These are phyloP conservation scores for Zeugodacus cucurbitae DNA, from an alignment of 1,140 invertebrate genomes.

Conservation along the genomic window DNA sequence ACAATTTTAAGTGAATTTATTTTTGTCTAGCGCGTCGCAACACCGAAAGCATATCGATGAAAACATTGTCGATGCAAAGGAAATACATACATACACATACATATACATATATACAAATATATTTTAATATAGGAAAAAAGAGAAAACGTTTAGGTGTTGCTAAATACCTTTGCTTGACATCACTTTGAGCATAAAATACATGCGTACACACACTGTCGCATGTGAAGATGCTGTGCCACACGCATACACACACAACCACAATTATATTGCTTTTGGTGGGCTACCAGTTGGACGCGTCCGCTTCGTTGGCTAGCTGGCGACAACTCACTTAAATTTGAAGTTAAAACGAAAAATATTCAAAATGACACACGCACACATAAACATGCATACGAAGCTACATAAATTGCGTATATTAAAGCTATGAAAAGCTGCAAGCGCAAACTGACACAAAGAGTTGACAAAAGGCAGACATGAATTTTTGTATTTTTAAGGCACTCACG, in stretches of 20 bases:
- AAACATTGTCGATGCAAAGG: background rate
- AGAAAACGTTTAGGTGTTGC: background rate
- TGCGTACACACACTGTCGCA: background rate
- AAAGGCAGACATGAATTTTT: background rate
- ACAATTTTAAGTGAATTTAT: constrained; percentile 2
- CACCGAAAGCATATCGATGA: background rate
- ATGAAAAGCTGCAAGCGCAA: background rate
- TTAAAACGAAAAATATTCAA: background rate
- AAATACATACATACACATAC: background rate
- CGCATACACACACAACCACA: background rate
- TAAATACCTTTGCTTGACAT: background rate
- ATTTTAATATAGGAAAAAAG: background rate
- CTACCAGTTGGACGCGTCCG: background rate
- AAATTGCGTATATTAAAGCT: background rate
- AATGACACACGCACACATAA: background rate
- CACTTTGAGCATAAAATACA: background rate
- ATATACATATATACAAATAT: background rate
- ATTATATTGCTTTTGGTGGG: background rate
- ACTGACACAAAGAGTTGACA: background rate
- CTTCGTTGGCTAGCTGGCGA: background rate
- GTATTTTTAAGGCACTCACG: background rate
- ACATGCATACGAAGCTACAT: background rate
- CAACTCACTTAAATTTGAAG: constrained; percentile 33
- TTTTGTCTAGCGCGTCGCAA: background rate
- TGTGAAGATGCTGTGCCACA: background rate